phyloP scores from a whole-genome alignment of 1,140 invertebrate genomes.

The Papilio xuthus region DNA sequence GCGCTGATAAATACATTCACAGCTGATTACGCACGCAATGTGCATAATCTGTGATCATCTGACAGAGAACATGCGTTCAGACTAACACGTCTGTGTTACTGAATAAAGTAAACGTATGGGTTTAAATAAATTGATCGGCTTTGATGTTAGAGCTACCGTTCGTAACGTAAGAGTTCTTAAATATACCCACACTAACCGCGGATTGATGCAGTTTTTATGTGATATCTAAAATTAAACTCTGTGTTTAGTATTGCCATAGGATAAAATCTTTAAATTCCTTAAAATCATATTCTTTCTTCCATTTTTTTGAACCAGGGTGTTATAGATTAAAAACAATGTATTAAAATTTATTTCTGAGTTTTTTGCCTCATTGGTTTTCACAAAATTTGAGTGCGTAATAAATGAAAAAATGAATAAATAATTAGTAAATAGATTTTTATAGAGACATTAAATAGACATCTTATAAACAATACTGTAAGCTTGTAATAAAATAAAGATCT shows the following conservation, averaged over 20 bases:
- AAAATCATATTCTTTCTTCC: neutral
- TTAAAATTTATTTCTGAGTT: no score
- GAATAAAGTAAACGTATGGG: constrained; percentile 43
- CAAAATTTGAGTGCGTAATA: neutral
- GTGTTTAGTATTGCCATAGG: neutral
- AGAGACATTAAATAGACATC: neutral
- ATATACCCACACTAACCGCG: constrained; percentile 24
- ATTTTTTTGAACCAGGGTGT: neutral
- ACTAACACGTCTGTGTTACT: constrained; percentile 41
- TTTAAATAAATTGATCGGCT: constrained; percentile 33
- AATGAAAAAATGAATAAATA: neutral
- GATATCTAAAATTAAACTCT: neutral
- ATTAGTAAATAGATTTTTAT: neutral
- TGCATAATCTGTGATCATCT: constrained; percentile 44
- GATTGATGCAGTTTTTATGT: constrained; percentile 17
- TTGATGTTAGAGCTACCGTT: constrained; percentile 38
- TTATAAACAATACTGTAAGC: neutral
- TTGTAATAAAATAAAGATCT: neutral
- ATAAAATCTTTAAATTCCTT: neutral
- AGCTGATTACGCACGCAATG: constrained; percentile 30
- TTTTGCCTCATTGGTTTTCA: no score
- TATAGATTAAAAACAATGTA: no score
- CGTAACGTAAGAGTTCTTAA: constrained; percentile 23
- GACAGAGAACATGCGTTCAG: constrained; percentile 43
- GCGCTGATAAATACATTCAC: constrained; percentile 31